phyloP scores from a whole-genome alignment of 2,888 invertebrate genomes.

The Epinotia demarniana region DNA sequence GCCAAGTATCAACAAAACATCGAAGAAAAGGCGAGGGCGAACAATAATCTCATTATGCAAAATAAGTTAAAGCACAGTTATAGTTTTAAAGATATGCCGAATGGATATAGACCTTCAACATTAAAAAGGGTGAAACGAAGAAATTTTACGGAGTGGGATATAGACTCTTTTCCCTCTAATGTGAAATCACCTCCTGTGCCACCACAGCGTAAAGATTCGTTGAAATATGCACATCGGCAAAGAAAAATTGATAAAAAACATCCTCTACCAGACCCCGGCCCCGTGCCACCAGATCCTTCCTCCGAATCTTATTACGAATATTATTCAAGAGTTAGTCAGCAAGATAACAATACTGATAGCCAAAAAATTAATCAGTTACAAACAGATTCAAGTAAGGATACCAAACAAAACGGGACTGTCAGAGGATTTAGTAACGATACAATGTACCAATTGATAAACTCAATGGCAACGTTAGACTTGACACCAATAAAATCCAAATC shows the following conservation, averaged over 20 bases:
- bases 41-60: constrained; percentile 82
- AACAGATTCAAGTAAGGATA: constrained; percentile 69
- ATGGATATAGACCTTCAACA: constrained; percentile 86
- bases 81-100: constrained; percentile 86
- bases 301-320: constrained; percentile 82
- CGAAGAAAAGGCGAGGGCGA: constrained; percentile 80
- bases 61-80: constrained; percentile 82
- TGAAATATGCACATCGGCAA: constrained; percentile 82
- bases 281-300: constrained; percentile 76
- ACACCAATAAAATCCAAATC: constrained; percentile 72
- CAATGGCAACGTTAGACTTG: constrained; percentile 79
- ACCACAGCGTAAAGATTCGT: constrained; percentile 79
- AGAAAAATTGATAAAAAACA: constrained; percentile 76
- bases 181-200: constrained; percentile 74
- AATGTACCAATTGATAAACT: constrained; percentile 78
- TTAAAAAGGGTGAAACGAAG: constrained; percentile 82
- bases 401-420: constrained; percentile 50
- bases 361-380: constrained; percentile 77
- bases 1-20: constrained; percentile 87
- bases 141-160: constrained; percentile 85
- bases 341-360: constrained; percentile 80
- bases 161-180: constrained; percentile 71
- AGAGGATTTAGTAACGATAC: constrained; percentile 62
- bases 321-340: constrained; percentile 81
- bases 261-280: constrained; percentile 78